phyloP scores from a whole-genome alignment of 2,888 invertebrate genomes.

The Rhabditoides inermis region DNA sequence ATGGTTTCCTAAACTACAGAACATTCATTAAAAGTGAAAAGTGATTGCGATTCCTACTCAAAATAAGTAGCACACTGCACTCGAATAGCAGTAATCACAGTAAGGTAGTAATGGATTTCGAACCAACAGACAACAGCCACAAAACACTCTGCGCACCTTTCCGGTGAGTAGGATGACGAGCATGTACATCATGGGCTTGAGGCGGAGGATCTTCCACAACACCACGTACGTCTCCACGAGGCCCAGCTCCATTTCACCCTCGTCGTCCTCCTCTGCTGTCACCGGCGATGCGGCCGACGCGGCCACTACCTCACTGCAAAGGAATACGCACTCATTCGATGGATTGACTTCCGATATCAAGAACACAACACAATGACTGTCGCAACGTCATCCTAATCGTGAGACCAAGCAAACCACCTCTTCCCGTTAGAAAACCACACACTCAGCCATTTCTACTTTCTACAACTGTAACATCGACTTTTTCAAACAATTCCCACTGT shows the following conservation, averaged over 20 bases:
- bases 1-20: neutral
- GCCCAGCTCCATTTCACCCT: constrained; percentile 56
- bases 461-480: too few relatives aligned
- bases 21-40: neutral
- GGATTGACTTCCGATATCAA: too few relatives aligned
- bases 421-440: too few relatives aligned
- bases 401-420: too few relatives aligned
- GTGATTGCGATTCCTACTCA: neutral
- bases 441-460: too few relatives aligned
- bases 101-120: neutral
- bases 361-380: too few relatives aligned
- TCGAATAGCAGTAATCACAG: neutral
- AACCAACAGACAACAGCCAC: neutral
- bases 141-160: constrained; percentile 64
- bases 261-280: constrained; percentile 58
- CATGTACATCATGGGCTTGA: constrained; percentile 73
- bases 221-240: constrained; percentile 71
- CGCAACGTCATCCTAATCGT: too few relatives aligned
- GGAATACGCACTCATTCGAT: too few relatives aligned
- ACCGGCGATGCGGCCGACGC: too few relatives aligned
- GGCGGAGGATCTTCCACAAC: constrained; percentile 71
- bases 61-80: too few relatives aligned
- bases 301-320: too few relatives aligned
- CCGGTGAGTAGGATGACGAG: constrained; percentile 76
- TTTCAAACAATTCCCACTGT: too few relatives aligned